Evolutionary conservation across 2,888 invertebrate species (phyloP), one percentile per base, ranked within the genome.

Genomic region (Noctua janthe): DNA sequence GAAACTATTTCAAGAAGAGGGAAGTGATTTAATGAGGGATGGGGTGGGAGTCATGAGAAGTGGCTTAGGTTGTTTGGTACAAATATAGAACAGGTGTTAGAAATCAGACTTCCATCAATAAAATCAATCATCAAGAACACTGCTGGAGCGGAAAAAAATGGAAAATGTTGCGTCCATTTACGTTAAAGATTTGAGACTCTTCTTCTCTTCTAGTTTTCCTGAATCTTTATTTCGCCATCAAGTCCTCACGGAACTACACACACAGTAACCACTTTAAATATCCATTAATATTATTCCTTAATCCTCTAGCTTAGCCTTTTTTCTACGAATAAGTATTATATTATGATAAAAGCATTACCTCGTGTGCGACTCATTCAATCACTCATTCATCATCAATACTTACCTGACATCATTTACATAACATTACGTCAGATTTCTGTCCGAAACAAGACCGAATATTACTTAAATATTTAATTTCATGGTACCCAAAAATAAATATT

Each of bases 391-490:
- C n/a, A 70, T 77, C 69, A 71, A 84, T 79, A 71, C 20, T 47
- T 66, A 85, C 43, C 54, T 82, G 77, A 78, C 72, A 74, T 69
- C 43, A 74, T 87, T 69, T 47, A 59, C 0, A 67, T 23, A 66
- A 67, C 66, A 83, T 88, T 71, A 80, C 86, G 78, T 85, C 86
- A 85, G 69, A 64, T 43, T 75, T 75, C 49, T 56, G 69, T 67
- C 43, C 74, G 74, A 86, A 83, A 87, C 66, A 80, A 66, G n/a
- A 62, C 23, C 2, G 51, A 83, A 87, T 83, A 78, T 62, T 56
- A 71, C 6, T 64, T 83, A 59, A 39, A 69, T 62, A 76, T 86
- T 71, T 17, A 76, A 88, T 86, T 86, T 80, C 77, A 86, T 73
- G 54, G 39, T 29, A 43, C 43, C 39, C 29, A 79, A 74, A 85